phyloP scores from a whole-genome alignment of 2,888 invertebrate species.

The Halictus quadricinctus region DNA sequence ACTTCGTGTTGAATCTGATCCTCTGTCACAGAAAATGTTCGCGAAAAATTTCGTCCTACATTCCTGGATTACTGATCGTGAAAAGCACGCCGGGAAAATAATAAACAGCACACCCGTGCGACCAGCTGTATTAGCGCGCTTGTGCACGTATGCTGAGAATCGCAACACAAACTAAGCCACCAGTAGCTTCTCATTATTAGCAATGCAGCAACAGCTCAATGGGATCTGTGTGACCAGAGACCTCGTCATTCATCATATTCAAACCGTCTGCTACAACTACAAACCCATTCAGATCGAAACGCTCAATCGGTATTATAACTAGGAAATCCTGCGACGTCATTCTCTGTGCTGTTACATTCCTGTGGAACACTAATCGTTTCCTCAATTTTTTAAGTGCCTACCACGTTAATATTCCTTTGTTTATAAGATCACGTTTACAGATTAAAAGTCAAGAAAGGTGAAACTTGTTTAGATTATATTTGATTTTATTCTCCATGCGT shows the following conservation, averaged over 20 bases:
- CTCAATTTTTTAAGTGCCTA: not conserved
- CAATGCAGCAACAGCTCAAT: not conserved
- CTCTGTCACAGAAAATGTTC: slow-evolving; percentile 9
- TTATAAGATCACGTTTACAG: too few relatives aligned
- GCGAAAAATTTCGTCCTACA: not conserved
- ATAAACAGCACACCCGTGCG: not conserved
- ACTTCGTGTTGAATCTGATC: not conserved
- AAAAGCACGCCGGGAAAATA: not conserved
- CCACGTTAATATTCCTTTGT: not conserved
- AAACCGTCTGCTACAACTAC: not conserved
- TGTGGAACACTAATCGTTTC: not conserved
- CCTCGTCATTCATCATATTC: not conserved
- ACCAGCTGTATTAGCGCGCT: not conserved
- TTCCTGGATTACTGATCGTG: not conserved
- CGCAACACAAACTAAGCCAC: not conserved
- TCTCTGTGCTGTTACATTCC: not conserved
- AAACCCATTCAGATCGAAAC: not conserved
- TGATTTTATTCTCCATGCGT: not conserved
- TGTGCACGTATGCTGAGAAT: not conserved
- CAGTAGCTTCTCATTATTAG: slow-evolving; percentile 1
- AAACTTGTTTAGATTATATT: too few relatives aligned
- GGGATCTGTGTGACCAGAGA: not conserved
- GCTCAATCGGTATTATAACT: not conserved
- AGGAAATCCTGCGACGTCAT: not conserved
- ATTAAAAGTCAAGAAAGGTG: too few relatives aligned